phyloP scores from a whole-genome alignment of 2,888 invertebrate genomes.

The Hemithea aestivaria region DNA sequence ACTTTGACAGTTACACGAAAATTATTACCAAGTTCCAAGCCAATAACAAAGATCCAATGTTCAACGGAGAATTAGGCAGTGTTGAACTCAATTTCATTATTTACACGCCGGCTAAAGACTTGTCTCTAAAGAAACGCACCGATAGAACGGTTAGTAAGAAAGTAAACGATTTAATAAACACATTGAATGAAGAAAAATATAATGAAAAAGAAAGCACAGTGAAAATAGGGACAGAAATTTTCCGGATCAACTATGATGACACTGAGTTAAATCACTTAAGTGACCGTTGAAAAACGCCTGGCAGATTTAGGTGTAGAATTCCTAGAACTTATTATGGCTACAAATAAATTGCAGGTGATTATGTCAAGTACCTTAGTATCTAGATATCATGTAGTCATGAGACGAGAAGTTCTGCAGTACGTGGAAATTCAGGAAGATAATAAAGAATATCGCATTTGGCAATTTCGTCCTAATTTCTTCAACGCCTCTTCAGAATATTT shows the following conservation, averaged over 20 bases:
- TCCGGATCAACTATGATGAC: conserved; percentile 33
- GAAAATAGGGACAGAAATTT: conserved; percentile 15
- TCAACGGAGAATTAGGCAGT: too few relatives aligned
- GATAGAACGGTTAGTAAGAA: too few relatives aligned
- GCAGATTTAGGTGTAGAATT: conserved; percentile 33
- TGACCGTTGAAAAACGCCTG: conserved; percentile 31
- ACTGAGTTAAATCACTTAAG: conserved; percentile 28
- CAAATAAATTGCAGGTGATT: conserved; percentile 28
- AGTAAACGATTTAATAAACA: too few relatives aligned
- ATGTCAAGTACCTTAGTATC: conserved; percentile 34
- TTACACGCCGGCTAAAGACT: too few relatives aligned
- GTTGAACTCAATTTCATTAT: too few relatives aligned
- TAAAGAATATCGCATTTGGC: conserved; percentile 19
- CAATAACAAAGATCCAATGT: too few relatives aligned
- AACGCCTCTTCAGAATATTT: conserved; percentile 16
- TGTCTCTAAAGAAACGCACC: too few relatives aligned
- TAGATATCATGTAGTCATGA: conserved; percentile 39
- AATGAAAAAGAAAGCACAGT: too few relatives aligned
- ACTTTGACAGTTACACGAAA: too few relatives aligned
- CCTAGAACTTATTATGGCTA: conserved; percentile 30
- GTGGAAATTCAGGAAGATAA: conserved; percentile 14
- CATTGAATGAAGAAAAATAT: too few relatives aligned
- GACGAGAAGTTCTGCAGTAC: conserved; percentile 29
- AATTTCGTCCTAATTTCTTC: conserved; percentile 36
- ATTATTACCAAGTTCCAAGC: too few relatives aligned